Evolutionary conservation across 2,113 vertebrate genomes (phyloP), one percentile per base, ranked within the genome.

Genomic region (Forbesichthys agassizii): DNA sequence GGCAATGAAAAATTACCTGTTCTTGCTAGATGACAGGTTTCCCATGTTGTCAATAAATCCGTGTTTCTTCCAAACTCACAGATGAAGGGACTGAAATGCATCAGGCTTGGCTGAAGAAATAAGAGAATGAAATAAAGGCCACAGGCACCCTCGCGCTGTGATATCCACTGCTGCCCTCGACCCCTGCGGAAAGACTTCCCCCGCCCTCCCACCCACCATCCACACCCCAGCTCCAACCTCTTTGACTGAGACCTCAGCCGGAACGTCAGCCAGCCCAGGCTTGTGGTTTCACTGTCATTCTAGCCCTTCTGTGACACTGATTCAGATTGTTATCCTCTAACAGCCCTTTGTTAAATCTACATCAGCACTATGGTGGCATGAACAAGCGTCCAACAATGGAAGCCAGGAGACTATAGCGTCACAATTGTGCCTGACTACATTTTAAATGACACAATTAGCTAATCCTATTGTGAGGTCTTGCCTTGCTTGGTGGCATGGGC

Each of bases 71-170:
- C 73, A 76, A 77, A 77, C 74, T 85, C n/a, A 12, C 73, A 80
- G 78, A 63, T 78, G 66, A 55, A 60, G 42, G 73, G 82, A 83
- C 84, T 88, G 75, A 74, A 78, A 88, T 82, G 75, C 33, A 20
- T 11, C 61, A 49, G 33, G 61, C 62, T 33, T 49, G 61, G 70
- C 36, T 48, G 58, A 73, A 81, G 60, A 6, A 42, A 48, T 61
- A 64, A 68, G 59, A 12, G 62, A 69, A 77, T 85, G 20, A 11
- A 84, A 71, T 68, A 86, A 57, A 87, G 85, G 80, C 75, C 3
- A 2, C 80, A 68, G 64, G 61, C 69, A 18, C 57, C 3, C 3
- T 16, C 49, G 48, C 69, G 69, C 67, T 61, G 47, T 64, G 66
- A 83, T 79, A 68, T 69, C 66, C 70, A 81, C 75, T 84, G n/a